Evolutionary conservation across 1,140 invertebrate species (phyloP).

Genomic region (Leucophenga varia): DNA sequence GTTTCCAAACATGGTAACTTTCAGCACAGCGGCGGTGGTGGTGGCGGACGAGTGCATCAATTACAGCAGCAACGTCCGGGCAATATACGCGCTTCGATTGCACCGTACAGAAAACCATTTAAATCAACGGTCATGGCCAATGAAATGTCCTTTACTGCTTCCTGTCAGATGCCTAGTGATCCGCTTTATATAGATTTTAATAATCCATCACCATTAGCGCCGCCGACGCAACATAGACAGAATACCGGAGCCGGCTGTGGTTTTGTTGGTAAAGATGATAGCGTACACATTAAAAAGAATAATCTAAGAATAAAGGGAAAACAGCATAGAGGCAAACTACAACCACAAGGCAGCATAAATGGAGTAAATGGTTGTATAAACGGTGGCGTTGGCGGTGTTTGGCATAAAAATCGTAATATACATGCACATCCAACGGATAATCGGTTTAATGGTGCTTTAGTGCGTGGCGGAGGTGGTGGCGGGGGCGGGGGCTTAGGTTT

Average conservation of each 20-base stretch:
- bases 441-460: constrained; percentile 22
- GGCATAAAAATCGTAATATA: constrained; percentile 17
- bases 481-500: constrained; percentile 5
- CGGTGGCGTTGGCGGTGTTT: constrained; percentile 13
- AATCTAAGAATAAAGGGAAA: constrained; percentile 35
- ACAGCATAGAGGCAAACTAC: constrained; percentile 22
- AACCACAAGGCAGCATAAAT: constrained; percentile 22
- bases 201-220: constrained; percentile 26
- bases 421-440: constrained; percentile 6
- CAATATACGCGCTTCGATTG: constrained; percentile 29
- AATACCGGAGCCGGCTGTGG: not conserved
- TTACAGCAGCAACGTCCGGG: constrained; percentile 11
- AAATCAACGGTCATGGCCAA: constrained; percentile 15
- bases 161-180: constrained; percentile 53
- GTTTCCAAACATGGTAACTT: constrained; percentile 29
- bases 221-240: not conserved
- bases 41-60: constrained; percentile 30
- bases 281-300: too few relatives aligned
- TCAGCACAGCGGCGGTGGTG: constrained; percentile 20
- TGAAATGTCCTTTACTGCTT: constrained; percentile 29
- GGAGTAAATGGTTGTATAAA: not conserved
- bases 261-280: too few relatives aligned
- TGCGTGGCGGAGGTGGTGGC: constrained; percentile 17
- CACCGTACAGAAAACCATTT: constrained; percentile 39
- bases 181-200: constrained; percentile 54